Conservation (phyloP, 2,888 invertebrate species). For the Synanthedon vespiformis region DNA sequence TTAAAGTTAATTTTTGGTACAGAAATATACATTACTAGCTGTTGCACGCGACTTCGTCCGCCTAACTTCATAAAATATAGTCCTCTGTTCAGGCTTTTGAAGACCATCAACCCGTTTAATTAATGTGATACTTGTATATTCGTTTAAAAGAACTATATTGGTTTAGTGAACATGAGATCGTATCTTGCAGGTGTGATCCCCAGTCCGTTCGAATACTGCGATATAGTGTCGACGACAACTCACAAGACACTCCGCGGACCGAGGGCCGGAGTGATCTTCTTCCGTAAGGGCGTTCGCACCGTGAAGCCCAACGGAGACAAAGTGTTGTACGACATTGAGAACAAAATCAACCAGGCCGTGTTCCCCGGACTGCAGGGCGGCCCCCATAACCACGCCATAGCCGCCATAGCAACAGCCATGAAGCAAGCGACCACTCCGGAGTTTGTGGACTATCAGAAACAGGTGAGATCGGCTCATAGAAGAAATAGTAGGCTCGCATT, state of each 20-base stretch:
- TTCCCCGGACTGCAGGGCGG: constrained; percentile 97
- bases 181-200: constrained; percentile 76
- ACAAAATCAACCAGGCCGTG: constrained; percentile 88
- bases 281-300: constrained; percentile 86
- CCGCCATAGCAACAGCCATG: constrained; percentile 94
- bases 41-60: no score
- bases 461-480: constrained; percentile 62
- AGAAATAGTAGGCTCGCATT: background rate
- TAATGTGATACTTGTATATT: background rate
- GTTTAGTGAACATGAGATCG: background rate
- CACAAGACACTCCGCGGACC: constrained; percentile 94
- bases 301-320: constrained; percentile 86
- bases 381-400: constrained; percentile 97
- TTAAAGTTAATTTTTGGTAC: no score
- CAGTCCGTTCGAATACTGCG: constrained; percentile 90
- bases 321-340: constrained; percentile 87
- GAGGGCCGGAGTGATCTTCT: constrained; percentile 92
- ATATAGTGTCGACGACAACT: constrained; percentile 94
- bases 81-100: no score
- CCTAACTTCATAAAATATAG: no score
- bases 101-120: no score
- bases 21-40: no score
- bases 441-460: constrained; percentile 87
- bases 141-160: no score
- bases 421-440: constrained; percentile 85